These are phyloP conservation scores for Lysiphlebus fabarum DNA, from an alignment of 1,140 invertebrate genomes.

Conservation along the genomic window DNA sequence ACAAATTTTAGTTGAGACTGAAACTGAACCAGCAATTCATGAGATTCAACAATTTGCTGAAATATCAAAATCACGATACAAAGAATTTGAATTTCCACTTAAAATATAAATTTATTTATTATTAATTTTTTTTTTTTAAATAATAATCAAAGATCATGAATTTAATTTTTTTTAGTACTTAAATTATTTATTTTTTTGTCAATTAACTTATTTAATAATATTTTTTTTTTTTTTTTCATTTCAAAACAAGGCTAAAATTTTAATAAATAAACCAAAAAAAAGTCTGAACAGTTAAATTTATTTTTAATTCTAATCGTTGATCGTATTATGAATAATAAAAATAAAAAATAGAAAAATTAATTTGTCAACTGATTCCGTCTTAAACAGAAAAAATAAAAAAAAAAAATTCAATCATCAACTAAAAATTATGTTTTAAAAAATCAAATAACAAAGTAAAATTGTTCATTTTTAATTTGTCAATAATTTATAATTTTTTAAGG, in stretches of 20 bases:
- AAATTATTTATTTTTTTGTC: slow-evolving; percentile 24
- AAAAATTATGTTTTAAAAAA: no score
- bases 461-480: no score
- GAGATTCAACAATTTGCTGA: slow-evolving; percentile 53
- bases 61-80: slow-evolving; percentile 55
- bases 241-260: slow-evolving; percentile 34
- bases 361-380: no score
- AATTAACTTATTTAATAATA: slow-evolving; percentile 23
- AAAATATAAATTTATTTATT: slow-evolving; percentile 59
- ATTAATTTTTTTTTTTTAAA: neutral
- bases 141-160: neutral
- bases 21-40: slow-evolving; percentile 55
- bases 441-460: no score
- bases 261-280: slow-evolving; percentile 38
- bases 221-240: slow-evolving; percentile 3
- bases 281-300: no score
- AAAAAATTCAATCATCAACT: no score
- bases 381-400: no score
- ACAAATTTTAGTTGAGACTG: slow-evolving; percentile 58
- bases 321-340: no score
- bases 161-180: neutral
- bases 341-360: no score
- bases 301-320: no score
- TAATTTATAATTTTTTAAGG: no score
- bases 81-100: slow-evolving; percentile 57